Evolutionary conservation across 2,888 invertebrate species (phyloP).

Genomic region (Daptonema setosum): DNA sequence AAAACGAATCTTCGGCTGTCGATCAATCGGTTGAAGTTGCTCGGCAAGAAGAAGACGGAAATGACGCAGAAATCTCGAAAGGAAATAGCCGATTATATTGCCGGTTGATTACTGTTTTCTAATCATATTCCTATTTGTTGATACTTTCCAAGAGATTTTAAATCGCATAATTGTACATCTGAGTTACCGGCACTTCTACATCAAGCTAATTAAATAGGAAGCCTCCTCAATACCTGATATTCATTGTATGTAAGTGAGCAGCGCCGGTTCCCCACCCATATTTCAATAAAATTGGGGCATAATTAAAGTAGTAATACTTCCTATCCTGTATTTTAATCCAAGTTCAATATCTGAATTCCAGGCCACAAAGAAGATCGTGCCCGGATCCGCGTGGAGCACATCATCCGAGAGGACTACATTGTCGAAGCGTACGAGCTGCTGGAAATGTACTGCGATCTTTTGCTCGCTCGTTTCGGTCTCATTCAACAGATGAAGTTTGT

Average conservation of each 20-base stretch:
- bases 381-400: slow-evolving; percentile 89
- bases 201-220: too few species aligned
- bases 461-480: slow-evolving; percentile 82
- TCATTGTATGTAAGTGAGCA: too few species aligned
- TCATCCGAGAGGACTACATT: slow-evolving; percentile 80
- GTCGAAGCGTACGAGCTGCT: slow-evolving; percentile 97
- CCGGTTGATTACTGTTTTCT: slow-evolving; percentile 41
- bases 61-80: slow-evolving; percentile 77
- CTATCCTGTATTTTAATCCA: too few species aligned
- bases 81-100: slow-evolving; percentile 88
- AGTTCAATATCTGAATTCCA: too few species aligned
- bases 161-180: too few species aligned
- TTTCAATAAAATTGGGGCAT: too few species aligned
- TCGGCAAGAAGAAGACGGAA: slow-evolving; percentile 94
- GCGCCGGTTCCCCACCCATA: too few species aligned
- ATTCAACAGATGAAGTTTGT: slow-evolving; percentile 80
- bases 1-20: slow-evolving; percentile 84
- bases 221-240: too few species aligned
- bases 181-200: too few species aligned
- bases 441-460: slow-evolving; percentile 94
- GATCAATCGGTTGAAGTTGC: slow-evolving; percentile 69
- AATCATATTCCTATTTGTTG: too few species aligned
- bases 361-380: slow-evolving; percentile 42
- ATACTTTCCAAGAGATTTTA: too few species aligned
- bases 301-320: too few species aligned